Percentiles rank a stretch among this genome's conserved stretches.
Evolutionary conservation across 2,113 vertebrate genomes (phyloP).

Genomic region (Peromyscus polionotus): DNA sequence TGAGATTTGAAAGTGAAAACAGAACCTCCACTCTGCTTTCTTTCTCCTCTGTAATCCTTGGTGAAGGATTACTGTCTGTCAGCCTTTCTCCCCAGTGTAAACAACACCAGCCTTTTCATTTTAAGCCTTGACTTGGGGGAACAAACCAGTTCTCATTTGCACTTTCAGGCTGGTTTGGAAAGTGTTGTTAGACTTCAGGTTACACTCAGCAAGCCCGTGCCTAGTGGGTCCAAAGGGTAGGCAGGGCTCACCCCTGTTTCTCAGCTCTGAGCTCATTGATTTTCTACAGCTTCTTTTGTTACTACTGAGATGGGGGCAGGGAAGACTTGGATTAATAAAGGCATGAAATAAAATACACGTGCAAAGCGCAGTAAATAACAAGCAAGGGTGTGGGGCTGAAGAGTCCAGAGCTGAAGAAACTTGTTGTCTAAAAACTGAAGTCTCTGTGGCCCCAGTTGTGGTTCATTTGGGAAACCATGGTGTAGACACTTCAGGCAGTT

Average conservation of each 20-base stretch:
- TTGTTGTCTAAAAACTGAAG: not conserved
- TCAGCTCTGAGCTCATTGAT: conserved; percentile 85
- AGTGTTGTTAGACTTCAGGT: conserved; percentile 85
- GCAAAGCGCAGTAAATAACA: conserved; percentile 75
- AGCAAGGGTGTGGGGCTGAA: conserved; percentile 5
- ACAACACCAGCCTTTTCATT: conserved; percentile 85
- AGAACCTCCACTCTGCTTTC: conserved; percentile 85
- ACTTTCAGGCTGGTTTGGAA: conserved; percentile 80
- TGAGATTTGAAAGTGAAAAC: conserved; percentile 87
- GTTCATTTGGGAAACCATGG: conserved; percentile 47
- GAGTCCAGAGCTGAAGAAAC: not conserved
- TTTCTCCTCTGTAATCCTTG: conserved; percentile 82
- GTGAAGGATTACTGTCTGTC: conserved; percentile 85
- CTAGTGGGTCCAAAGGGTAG: conserved; percentile 81
- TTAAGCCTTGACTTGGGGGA: conserved; percentile 86
- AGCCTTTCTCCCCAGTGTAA: conserved; percentile 85
- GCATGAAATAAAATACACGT: conserved; percentile 84
- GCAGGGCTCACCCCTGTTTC: conserved; percentile 77
- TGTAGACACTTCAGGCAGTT: conserved; percentile 41
- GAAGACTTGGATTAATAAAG: conserved; percentile 82
- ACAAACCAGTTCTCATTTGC: conserved; percentile 84
- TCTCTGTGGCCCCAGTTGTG: conserved; percentile 23
- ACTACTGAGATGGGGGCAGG: conserved; percentile 78
- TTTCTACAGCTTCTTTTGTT: conserved; percentile 88
- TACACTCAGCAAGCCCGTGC: conserved; percentile 83